phyloP scores from a whole-genome alignment of 2,888 invertebrate genomes.

The Drosophila atripex region DNA sequence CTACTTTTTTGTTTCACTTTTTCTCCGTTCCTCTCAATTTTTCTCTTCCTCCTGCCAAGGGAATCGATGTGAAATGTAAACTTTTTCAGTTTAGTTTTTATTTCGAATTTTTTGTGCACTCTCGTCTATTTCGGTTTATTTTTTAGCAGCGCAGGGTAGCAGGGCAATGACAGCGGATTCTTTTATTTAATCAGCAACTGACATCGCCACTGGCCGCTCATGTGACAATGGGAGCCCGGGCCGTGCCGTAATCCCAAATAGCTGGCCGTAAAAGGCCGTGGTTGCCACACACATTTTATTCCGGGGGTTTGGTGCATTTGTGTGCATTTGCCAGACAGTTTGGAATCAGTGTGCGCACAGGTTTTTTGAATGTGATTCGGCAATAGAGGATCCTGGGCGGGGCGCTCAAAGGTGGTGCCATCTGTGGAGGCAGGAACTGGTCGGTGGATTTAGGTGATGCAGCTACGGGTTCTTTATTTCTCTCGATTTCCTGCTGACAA shows the following conservation, averaged over 20 bases:
- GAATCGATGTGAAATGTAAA: conserved; percentile 70
- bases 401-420: conserved; percentile 3
- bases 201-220: conserved; percentile 53
- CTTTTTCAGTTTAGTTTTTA: conserved; percentile 68
- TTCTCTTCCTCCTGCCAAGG: conserved; percentile 35
- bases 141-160: conserved; percentile 5
- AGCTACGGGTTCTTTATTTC: conserved; percentile 44
- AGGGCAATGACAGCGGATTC: conserved; percentile 12
- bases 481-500: conserved; percentile 57
- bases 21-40: neutral
- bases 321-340: conserved; percentile 41
- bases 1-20: neutral
- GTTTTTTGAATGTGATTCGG: conserved; percentile 68
- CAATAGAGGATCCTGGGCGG: conserved; percentile 26
- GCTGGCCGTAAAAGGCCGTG: conserved; percentile 70
- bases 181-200: conserved; percentile 78
- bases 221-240: conserved; percentile 50
- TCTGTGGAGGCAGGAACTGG: neutral
- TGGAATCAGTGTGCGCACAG: conserved; percentile 62
- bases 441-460: neutral
- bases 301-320: conserved; percentile 74
- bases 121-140: conserved; percentile 13
- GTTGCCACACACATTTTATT: conserved; percentile 73
- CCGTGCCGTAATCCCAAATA: conserved; percentile 67
- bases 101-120: conserved; percentile 53